Evolutionary conservation across 2,888 invertebrate species (phyloP), one percentile per base, ranked within the genome.

Genomic region (Seira musarum): DNA sequence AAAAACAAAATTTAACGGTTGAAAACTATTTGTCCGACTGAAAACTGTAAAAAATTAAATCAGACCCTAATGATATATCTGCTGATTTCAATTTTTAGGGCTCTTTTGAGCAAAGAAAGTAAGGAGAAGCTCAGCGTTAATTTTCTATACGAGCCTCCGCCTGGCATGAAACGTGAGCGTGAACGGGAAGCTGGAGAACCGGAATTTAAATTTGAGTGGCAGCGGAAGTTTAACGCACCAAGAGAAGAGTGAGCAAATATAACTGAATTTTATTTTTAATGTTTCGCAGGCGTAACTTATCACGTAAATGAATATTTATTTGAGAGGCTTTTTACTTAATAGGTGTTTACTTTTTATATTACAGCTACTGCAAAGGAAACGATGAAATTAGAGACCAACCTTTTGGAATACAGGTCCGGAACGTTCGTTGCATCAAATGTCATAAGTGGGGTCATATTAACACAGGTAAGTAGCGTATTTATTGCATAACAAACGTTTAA

Each of bases 181-280:
- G 96, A 96, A 89, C 93, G 95, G 83, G 96, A 96, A 88, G 95
- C 96, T 87, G 95, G 96, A 88, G 98, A 98, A 88, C 96, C 96
- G 0, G 98, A 99, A 87, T 98, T 96, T 88, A 99, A 99, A 90
- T 99, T 99, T 90, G 99, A 99, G 88, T 99, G 99, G 99, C 99
- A 99, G 89, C 92, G 99, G 64, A 99, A 99, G 89, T 99, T 97
- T 88, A 99, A 99, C 90, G 99, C 99, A 3, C 99, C 99, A 0
- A 92, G 99, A 89, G 99, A 99, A 90, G 97, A 91, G 91, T 92
- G 89, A 89, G 89, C 88, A 57, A 79, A 64, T 25, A 13, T 21
- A 40, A 40, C 13, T 40, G 13, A 40, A 40, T 8, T 40, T 70
- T 35, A 3, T 1, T 35, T 49, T 24, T 69, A 24, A 22, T 40